Conservation (phyloP, 2,113 vertebrate genomes). For the Alaudala cheleensis region DNA sequence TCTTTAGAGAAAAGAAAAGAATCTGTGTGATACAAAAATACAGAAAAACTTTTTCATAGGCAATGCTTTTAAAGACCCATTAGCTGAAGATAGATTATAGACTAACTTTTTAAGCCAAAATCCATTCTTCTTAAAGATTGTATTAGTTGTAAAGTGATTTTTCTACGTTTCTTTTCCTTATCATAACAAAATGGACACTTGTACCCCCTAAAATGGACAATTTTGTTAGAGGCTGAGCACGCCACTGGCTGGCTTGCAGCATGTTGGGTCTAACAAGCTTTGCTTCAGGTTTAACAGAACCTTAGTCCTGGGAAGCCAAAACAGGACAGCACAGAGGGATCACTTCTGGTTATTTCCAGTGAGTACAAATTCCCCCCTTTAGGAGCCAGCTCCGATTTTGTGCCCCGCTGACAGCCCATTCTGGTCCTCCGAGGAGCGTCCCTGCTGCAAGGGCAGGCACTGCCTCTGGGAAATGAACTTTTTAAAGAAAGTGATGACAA, state of each 20-base stretch:
- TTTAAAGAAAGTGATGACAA: background rate
- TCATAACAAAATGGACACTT: background rate
- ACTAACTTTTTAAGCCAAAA: background rate
- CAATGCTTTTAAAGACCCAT: background rate
- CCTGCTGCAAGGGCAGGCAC: background rate
- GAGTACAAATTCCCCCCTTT: background rate
- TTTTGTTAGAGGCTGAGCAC: background rate
- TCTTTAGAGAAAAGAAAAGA: background rate
- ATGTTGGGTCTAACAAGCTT: background rate
- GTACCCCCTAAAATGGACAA: background rate
- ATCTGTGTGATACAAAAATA: background rate
- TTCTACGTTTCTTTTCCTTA: background rate
- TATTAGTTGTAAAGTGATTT: background rate
- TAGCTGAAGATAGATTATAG: background rate
- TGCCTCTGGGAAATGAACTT: background rate
- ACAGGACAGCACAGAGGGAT: background rate
- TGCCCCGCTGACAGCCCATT: background rate
- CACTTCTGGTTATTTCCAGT: background rate
- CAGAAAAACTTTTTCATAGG: background rate
- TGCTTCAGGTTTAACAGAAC: background rate
- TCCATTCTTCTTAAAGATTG: background rate
- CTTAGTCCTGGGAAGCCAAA: background rate
- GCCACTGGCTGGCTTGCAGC: rapidly evolving
- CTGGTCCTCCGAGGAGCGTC: background rate
- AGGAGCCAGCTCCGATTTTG: background rate